Conservation (phyloP, 1,140 invertebrate genomes). For the Chelonus insularis region DNA sequence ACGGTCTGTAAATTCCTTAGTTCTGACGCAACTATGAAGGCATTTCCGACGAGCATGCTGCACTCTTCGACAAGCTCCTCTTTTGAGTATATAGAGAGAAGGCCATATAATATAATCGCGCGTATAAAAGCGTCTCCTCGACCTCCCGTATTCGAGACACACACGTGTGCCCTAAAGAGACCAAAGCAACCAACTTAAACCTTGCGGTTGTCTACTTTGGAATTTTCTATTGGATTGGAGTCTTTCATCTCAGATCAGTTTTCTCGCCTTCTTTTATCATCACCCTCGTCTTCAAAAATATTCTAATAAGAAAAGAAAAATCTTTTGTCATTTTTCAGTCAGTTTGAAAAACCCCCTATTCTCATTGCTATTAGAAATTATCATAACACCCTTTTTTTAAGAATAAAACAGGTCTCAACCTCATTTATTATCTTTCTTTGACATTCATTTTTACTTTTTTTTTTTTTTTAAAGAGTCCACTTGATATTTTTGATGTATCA, state of each 20-base stretch:
- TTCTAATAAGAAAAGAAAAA: neutral
- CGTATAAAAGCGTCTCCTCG: neutral
- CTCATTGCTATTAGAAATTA: neutral
- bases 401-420: no score
- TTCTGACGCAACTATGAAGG: conserved; percentile 52
- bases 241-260: neutral
- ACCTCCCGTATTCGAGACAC: conserved; percentile 17
- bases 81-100: conserved; percentile 12
- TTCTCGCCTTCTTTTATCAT: neutral
- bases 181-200: conserved; percentile 14
- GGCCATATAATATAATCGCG: conserved; percentile 38
- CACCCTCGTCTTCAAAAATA: neutral
- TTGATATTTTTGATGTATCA: no score
- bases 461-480: no score
- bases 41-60: conserved; percentile 52
- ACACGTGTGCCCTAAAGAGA: neutral
- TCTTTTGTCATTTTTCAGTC: neutral
- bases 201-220: neutral
- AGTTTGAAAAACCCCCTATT: neutral
- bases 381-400: neutral
- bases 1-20: conserved; percentile 51
- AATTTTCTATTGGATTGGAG: neutral
- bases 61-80: conserved; percentile 37
- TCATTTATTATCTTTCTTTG: no score
- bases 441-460: no score